phyloP scores from a whole-genome alignment of 2,888 invertebrate genomes.

The Acanthosepion esculentum region DNA sequence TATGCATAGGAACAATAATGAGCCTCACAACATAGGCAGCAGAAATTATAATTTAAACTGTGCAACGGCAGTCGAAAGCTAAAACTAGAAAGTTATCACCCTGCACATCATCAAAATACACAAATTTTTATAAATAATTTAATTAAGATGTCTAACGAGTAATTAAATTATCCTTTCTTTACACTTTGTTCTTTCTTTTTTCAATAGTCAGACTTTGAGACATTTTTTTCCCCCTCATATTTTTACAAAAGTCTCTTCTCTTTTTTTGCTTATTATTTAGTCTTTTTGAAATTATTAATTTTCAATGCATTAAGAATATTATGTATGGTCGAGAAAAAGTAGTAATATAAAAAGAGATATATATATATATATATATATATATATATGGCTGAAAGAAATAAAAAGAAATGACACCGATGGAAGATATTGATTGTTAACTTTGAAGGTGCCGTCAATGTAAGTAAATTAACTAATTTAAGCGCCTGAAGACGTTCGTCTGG shows the following conservation, averaged over 20 bases:
- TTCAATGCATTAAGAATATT: constrained; percentile 33
- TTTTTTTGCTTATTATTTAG: background rate
- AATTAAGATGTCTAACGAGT: background rate
- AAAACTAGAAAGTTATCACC: background rate
- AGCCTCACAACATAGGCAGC: no score
- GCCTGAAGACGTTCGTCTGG: constrained; percentile 1
- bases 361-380: no score
- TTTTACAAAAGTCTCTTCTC: no score
- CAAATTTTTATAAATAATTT: background rate
- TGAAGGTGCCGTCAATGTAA: constrained; percentile 23
- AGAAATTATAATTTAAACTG: background rate
- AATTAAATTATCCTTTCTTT: constrained; percentile 12
- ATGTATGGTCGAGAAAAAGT: background rate
- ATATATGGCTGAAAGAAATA: background rate
- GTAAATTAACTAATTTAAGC: constrained; percentile 10
- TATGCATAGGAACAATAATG: no score
- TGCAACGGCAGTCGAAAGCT: background rate
- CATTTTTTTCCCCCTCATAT: background rate
- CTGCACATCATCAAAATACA: background rate
- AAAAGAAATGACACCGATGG: constrained; percentile 13
- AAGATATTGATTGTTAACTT: constrained; percentile 33
- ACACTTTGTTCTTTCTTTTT: background rate
- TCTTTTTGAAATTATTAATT: constrained; percentile 33
- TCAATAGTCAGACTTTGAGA: background rate
- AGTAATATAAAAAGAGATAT: background rate